Percentiles rank a stretch among this genome's conserved stretches.
These are phyloP conservation scores for Cephalopachus bancanus DNA, from an alignment of 2,797 vertebrate genomes.

Conservation along the genomic window DNA sequence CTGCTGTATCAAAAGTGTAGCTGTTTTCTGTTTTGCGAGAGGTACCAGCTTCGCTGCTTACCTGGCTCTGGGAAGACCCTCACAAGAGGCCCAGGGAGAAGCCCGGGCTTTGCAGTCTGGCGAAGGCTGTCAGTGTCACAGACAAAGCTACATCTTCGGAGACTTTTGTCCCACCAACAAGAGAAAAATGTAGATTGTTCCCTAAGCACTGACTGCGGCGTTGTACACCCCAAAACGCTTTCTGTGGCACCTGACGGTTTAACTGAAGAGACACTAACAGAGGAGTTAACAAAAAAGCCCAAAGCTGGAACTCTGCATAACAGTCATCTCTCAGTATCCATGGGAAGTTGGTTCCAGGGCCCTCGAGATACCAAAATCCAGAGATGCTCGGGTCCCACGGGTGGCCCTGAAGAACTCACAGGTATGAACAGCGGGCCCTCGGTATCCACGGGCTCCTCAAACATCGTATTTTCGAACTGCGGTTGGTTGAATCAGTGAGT, in stretches of 20 bases:
- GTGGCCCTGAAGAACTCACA: not conserved
- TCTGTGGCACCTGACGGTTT: not conserved
- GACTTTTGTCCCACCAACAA: not conserved
- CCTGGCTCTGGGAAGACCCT: not conserved
- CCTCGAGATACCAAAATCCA: not conserved
- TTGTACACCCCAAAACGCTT: not conserved
- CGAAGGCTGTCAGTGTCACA: not conserved
- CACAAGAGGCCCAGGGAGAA: not conserved
- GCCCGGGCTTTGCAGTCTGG: not conserved
- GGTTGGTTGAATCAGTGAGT: not conserved
- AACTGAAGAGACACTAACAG: not conserved
- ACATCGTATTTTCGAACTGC: not conserved
- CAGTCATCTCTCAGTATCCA: not conserved
- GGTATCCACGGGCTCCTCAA: not conserved
- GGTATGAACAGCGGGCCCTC: not conserved
- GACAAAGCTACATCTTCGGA: not conserved
- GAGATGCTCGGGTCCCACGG: not conserved
- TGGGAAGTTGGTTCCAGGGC: not conserved
- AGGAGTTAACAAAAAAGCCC: not conserved
- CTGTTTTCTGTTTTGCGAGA: conserved; percentile 6
- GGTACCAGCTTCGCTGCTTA: not conserved
- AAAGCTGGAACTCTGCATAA: not conserved
- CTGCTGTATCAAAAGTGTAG: not conserved
- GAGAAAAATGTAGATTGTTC: not conserved
- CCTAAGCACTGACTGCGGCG: not conserved